Base-by-base conservation (phyloP, 2,888 invertebrate species). In the Trilocha varians region DNA sequence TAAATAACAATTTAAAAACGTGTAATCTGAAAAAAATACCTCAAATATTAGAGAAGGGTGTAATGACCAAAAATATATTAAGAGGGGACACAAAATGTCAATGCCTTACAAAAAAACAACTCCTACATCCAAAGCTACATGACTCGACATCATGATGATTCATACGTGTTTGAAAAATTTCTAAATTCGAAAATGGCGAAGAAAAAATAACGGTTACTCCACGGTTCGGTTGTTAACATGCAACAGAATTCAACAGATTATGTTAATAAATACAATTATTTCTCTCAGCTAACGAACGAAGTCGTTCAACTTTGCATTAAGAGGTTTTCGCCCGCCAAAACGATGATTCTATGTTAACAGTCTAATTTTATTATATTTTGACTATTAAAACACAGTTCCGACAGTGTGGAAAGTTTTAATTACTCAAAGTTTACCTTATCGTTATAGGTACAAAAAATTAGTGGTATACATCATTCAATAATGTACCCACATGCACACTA, bases 181-280 rank as follows among this genome's bases (percentile, higher is more conserved):
- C 49, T 50, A 47, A 47, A 43, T 49, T 46, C 42, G 46, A 55
- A 54, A 45, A 44, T 46, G 40, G 38, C 38, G 39, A 52, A 9
- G 55, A 59, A 60, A 68, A 59, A 62, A 57, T 59, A 64, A 72
- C 72, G 57, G 74, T 75, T 70, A 50, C 45, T 61, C 53, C 59
- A 68, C 59, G 78, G 77, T 77, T 73, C 73, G 80, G 70, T 73
- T 62, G 59, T 52, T 68, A 55, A 60, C 62, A 63, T 71, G 71
- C 67, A 59, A 69, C 74, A 62, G 63, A 66, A 63, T 71, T 70
- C 67, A 59, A 69, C 74, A 62, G 63, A 66, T 72, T 79, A 83
- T 83, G 80, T 61, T 80, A 83, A 83, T 82, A 72, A 69, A 82
- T 77, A 74, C 76, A 80, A 80, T 80, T 77, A 78, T 57, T 61